Conservation (phyloP, 2,888 invertebrate species). For the Campaea margaritaria region DNA sequence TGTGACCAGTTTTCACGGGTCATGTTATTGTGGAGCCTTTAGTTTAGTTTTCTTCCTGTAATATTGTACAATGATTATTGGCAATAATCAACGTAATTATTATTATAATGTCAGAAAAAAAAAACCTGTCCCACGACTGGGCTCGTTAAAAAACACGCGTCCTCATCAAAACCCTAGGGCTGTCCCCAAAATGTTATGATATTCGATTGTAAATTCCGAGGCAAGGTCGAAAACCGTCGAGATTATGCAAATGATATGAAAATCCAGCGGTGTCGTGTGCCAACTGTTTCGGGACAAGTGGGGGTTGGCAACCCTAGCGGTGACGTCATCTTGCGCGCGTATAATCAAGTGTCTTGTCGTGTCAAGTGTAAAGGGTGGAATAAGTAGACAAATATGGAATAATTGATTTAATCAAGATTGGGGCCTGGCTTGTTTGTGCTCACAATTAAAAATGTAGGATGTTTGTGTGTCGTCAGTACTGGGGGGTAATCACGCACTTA, state of each 20-base stretch:
- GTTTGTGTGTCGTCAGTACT: too few species aligned
- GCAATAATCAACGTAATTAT: too few species aligned
- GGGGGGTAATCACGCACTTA: too few species aligned
- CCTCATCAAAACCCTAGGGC: conserved; percentile 36
- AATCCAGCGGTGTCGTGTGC: conserved; percentile 57
- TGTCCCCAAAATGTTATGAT: conserved; percentile 50
- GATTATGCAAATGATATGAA: conserved; percentile 77
- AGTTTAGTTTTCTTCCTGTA: too few species aligned
- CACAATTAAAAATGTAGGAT: conserved; percentile 18
- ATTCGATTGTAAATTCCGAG: conserved; percentile 46
- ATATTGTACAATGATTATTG: too few species aligned
- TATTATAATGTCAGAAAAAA: too few species aligned
- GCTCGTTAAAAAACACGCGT: conserved; percentile 38
- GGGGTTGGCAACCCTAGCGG: conserved; percentile 46
- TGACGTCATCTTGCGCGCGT: conserved; percentile 56
- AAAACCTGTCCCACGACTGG: background rate
- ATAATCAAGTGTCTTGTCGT: conserved; percentile 50
- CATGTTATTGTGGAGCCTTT: too few species aligned
- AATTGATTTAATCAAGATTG: conserved; percentile 41
- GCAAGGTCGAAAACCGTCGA: conserved; percentile 38
- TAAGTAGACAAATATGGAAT: conserved; percentile 40
- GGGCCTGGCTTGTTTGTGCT: conserved; percentile 8
- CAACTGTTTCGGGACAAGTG: conserved; percentile 56
- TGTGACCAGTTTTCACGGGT: too few species aligned
- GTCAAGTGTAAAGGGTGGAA: conserved; percentile 35